These are phyloP conservation scores for Microtus oregoni DNA, from an alignment of 2,113 vertebrate genomes.

Conservation along the genomic window DNA sequence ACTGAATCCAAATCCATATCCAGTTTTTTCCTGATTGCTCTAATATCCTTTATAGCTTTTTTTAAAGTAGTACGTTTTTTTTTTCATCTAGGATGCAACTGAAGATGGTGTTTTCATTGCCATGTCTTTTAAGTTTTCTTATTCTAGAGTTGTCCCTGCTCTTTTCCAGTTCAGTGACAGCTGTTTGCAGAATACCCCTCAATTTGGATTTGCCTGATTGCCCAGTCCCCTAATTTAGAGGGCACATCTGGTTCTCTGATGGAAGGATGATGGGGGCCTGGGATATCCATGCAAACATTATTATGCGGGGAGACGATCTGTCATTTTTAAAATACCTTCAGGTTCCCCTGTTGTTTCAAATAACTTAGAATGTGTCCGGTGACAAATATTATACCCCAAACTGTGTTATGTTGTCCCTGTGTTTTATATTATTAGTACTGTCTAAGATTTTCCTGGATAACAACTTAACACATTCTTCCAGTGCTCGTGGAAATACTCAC, in stretches of 20 bases:
- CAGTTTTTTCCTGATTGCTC: background rate
- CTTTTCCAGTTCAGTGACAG: conserved; percentile 1
- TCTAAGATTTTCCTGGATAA: conserved; percentile 4
- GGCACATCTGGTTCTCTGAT: conserved; percentile 55
- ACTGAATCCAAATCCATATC: background rate
- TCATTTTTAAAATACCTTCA: conserved; percentile 9
- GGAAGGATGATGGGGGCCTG: conserved; percentile 5
- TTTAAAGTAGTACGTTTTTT: background rate
- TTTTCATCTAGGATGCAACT: conserved; percentile 20
- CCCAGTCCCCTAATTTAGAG: conserved; percentile 48
- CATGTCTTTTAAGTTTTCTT: conserved; percentile 8
- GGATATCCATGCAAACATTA: conserved; percentile 33
- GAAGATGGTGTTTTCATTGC: background rate
- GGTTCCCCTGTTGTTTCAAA: conserved; percentile 39
- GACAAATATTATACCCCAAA: conserved; percentile 4
- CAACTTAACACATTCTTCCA: background rate
- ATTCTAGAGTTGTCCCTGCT: background rate
- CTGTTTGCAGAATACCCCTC: conserved; percentile 58
- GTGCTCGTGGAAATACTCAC: background rate
- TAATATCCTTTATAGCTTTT: background rate
- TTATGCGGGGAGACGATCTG: background rate
- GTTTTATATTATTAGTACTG: conserved; percentile 3
- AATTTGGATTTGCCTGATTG: conserved; percentile 51
- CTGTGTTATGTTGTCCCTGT: background rate
- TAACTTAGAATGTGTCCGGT: conserved; percentile 29